Evolutionary conservation across 2,113 vertebrate species (phyloP), one percentile per base, ranked within the genome.

Genomic region (Megaceryle maxima): DNA sequence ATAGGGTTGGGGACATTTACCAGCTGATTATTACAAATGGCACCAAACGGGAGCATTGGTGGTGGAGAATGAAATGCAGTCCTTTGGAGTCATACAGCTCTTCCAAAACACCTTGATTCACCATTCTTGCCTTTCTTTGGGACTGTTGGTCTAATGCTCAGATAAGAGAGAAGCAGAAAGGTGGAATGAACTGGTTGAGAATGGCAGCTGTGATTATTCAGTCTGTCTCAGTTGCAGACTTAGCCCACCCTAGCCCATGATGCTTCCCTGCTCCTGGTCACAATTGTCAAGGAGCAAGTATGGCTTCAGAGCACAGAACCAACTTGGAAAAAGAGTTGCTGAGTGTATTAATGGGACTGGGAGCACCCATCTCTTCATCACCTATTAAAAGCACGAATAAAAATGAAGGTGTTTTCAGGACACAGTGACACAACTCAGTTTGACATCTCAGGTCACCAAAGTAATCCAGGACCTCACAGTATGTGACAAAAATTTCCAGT

Each of bases 291-390:
- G 31, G 56, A 83, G 19, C 11, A 46, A 73, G 13, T 28, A n/a
- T 67, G 14, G 39, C 16, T 50, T 68, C 13, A 72, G 28, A 68
- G 24, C 18, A 74, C 17, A 35, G 9, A 85, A 3, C 0, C 43
- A 80, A 10, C 26, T 57, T 0, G 0, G 16, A 15, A 80, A n/a
- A 50, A 50, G 11, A 31, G 26, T 29, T 7, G 1, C 8, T 51
- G n/a, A 74, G 22, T 21, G 14, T 12, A 41, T 0, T 53, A 12
- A 17, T 78, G n/a, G 8, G 5, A 62, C 15, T 84, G 18, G 10
- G 9, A 57, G 8, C 12, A 53, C 17, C 13, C 39, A 56, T 10
- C 11, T 79, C 48, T 82, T 50, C 43, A 26, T 29, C 20, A 75
- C 11, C 19, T 46, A n/a, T 56, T 17, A 66, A 88, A 90, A 41